Base-by-base conservation (phyloP, 2,888 invertebrate genomes). In the Podabrus alpinus region DNA sequence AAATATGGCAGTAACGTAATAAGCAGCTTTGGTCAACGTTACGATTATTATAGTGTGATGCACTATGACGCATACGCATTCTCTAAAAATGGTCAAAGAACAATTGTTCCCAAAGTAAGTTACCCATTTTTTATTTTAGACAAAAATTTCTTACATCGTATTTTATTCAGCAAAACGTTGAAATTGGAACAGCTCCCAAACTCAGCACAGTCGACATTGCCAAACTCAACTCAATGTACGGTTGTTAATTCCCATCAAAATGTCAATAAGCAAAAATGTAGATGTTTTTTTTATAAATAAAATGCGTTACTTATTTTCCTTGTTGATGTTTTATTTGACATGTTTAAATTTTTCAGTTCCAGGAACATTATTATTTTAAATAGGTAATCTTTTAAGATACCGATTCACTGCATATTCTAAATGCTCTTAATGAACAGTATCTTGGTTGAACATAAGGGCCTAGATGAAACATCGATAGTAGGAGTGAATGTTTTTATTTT, bases 41-140 rank as follows among this genome's bases (percentile, higher is more conserved):
- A 94, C 80, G 94, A 94, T 85, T 94, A 93, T 79, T 88, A 87
- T 9, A 93, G 93, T 81, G 90, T 94, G 1, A 92, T 94, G 92
- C 94, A 94, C 82, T 94, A 94, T 80, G 90, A 92, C 64, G 89
- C 88, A 25, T 87, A 86, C 24, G 93, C 93, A 0, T 94, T 94
- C 83, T 91, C 93, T 0, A 91, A 90, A 81, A 92, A 93, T 84
- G 91, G 91, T 24, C 88, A 91, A 79, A 88, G 87, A 66, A 94
- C 94, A 0, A 94, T 94, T 68, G 88, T 91, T 17, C 13, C 59
- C 9, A 59, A 19, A 15, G 11, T 17, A 17, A 13, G 2, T 10
- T 1, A 17, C 17, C 0, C 0, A 7, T 72, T 77, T 70, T 15
- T 9, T 17, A 0, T 17, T 16, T 9, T 60, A 9, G 15, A 60